These are phyloP conservation scores for Peromyscus californicus DNA, from an alignment of 2,113 vertebrate genomes.

Conservation along the genomic window DNA sequence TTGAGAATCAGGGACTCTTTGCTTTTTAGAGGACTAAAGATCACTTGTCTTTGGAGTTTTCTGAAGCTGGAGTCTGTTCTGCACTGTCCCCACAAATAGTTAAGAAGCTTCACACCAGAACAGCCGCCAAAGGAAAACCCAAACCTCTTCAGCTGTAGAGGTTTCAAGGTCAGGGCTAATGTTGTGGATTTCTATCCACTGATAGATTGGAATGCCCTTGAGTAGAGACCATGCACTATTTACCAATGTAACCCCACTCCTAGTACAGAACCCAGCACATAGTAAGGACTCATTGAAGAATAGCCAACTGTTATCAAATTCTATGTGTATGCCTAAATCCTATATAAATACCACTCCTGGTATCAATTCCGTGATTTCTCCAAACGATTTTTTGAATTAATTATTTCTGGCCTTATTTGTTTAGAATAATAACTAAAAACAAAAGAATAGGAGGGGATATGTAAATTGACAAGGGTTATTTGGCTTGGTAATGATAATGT, in stretches of 20 bases:
- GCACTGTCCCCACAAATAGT: too few species aligned
- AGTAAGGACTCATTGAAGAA: not conserved
- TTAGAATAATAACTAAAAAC: not conserved
- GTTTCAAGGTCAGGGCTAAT: not conserved
- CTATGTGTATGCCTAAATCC: not conserved
- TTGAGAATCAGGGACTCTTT: not conserved
- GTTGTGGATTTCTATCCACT: not conserved
- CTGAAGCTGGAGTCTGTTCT: not conserved
- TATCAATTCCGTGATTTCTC: not conserved
- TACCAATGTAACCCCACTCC: not conserved
- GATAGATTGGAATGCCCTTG: not conserved
- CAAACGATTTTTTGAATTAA: not conserved
- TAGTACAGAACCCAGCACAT: not conserved
- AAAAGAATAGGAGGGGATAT: not conserved
- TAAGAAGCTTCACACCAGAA: not conserved
- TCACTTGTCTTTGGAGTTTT: not conserved
- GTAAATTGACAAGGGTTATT: not conserved
- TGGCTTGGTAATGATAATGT: not conserved
- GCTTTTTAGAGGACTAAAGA: not conserved
- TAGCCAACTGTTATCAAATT: not conserved
- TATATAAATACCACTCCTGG: not conserved
- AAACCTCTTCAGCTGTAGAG: not conserved
- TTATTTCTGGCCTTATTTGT: slow-evolving; percentile 1
- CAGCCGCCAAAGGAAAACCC: not conserved
- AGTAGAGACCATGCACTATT: not conserved